Evolutionary conservation across 2,797 vertebrate genomes (phyloP), one percentile per base, ranked within the genome.

Genomic region (Hephaestus fuliginosus): DNA sequence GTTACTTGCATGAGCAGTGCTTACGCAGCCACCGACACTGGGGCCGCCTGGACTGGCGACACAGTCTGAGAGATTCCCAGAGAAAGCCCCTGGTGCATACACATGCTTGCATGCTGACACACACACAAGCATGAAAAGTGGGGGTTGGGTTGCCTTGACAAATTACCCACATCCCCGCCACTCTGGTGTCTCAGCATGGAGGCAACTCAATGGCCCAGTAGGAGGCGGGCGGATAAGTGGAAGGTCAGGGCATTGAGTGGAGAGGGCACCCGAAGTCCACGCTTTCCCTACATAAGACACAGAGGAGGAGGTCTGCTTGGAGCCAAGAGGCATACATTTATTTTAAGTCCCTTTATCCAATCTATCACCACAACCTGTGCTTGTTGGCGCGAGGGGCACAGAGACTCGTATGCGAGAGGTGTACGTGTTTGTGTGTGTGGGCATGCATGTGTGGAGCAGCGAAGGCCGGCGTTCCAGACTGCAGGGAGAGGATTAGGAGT

Each of bases 401-500:
- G 62, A 52, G 76, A 78, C 58, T 55, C 52, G 69, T 78, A 69
- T 78, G 75, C 48, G 62, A 86, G 75, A 84, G 30, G 61, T 79
- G 80, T 66, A 53, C 18, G 30, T 82, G 76, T 83, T 80, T 87
- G 79, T 91, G 86, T 87, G 86, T 88, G 81, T 43, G 82, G 62
- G 80, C 68, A 76, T 82, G 80, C 67, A 70, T 88, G 73, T 74
- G 80, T 82, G 73, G 78, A 86, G 86, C 56, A 83, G 80, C 12
- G 85, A 86, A 87, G 90, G 85, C 88, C 68, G 63, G 62, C 67
- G 81, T 90, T 92, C 87, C 92, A 94, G 89, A 93, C 91, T 86
- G 89, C 89, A 78, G 89, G 49, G 86, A 89, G 83, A 90, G 94
- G 94, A 95, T 94, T 94, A 95, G 84, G 77, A 89, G 93, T 94